These are phyloP conservation scores for Prietella phreatophila DNA, from an alignment of 2,113 vertebrate genomes.

Conservation along the genomic window DNA sequence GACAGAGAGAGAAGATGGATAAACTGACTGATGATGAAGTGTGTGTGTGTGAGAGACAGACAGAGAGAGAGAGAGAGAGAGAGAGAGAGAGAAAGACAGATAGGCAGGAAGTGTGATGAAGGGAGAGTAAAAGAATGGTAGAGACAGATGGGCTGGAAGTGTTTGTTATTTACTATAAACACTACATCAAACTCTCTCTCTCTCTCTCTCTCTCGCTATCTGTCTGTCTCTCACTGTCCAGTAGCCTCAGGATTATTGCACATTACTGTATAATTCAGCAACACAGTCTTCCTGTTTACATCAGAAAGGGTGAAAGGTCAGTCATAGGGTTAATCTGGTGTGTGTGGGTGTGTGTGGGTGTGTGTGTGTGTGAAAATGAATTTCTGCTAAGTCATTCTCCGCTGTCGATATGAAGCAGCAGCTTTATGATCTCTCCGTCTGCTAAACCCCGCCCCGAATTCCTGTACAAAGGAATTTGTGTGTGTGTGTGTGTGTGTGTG, in stretches of 20 bases:
- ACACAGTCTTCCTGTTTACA: background rate
- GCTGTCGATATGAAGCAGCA: constrained; percentile 20
- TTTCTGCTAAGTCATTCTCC: constrained; percentile 41
- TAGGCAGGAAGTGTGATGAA: background rate
- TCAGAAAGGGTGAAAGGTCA: constrained; percentile 4
- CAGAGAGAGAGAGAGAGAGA: constrained; percentile 49
- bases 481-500: constrained; percentile 30
- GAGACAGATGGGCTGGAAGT: background rate
- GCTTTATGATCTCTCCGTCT: constrained; percentile 12
- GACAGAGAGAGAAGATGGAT: constrained; percentile 47
- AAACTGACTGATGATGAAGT: constrained; percentile 46
- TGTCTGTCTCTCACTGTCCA: constrained; percentile 16
- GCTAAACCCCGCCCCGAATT: background rate
- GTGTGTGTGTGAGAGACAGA: too few relatives aligned
- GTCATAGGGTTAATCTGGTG: background rate
- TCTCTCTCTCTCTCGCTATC: background rate
- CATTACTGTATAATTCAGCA: constrained; percentile 6
- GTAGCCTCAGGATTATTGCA: constrained; percentile 36
- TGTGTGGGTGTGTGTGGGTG: constrained; percentile 14
- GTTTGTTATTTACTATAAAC: background rate
- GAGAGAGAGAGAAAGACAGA: constrained; percentile 39
- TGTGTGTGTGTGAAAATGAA: constrained; percentile 8
- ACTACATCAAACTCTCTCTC: background rate
- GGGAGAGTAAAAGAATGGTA: background rate
- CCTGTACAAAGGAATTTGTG: background rate